phyloP scores from a whole-genome alignment of 1,140 invertebrate genomes.

The Teleogryllus occipitalis region DNA sequence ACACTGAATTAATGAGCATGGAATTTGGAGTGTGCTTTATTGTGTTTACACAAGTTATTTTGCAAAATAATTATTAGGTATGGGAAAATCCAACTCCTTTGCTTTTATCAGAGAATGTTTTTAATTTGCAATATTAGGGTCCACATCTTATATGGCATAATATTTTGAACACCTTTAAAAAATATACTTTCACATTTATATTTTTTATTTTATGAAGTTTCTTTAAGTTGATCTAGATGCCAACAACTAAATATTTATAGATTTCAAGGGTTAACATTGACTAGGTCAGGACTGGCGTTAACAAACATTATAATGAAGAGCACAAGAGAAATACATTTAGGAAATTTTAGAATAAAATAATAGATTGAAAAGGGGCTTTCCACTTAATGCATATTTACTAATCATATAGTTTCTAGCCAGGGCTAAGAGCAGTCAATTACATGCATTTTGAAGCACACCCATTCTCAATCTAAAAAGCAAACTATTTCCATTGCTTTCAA shows the following conservation, averaged over 20 bases:
- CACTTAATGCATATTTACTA: no score
- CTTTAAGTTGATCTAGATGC: neutral
- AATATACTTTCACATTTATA: neutral
- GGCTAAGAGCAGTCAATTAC: no score
- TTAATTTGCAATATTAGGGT: neutral
- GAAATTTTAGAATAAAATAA: no score
- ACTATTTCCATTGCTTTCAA: no score
- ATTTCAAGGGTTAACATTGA: neutral
- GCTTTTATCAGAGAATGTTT: neutral
- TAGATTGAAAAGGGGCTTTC: no score
- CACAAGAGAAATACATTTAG: no score
- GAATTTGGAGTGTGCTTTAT: neutral
- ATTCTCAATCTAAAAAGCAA: no score
- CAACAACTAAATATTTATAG: neutral
- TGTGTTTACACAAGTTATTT: neutral
- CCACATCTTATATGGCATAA: neutral
- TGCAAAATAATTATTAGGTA: neutral
- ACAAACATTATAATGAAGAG: neutral
- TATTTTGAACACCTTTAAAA: neutral
- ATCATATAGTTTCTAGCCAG: no score
- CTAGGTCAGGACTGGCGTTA: neutral
- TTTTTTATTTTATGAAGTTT: neutral
- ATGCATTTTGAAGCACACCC: no score
- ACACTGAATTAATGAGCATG: neutral
- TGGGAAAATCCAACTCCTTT: neutral